A percentile compares a stretch with the other conserved stretches of the same genome.
phyloP scores from a whole-genome alignment of 2,113 vertebrate species.

The Pterocles burchelli region DNA sequence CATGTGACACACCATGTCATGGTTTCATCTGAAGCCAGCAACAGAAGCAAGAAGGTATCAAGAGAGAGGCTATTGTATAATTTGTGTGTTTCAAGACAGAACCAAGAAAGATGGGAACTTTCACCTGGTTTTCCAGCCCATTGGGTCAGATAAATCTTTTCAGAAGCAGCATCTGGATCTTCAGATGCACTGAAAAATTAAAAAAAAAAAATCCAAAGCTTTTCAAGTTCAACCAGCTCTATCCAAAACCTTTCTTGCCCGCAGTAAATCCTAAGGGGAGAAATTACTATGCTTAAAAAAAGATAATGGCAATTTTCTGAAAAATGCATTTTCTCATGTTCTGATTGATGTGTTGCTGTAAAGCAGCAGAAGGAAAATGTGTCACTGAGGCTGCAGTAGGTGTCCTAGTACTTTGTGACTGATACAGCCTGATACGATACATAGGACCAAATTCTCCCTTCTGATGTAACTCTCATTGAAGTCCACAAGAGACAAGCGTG shows the following conservation, averaged over 20 bases:
- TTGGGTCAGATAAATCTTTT: conserved; percentile 41
- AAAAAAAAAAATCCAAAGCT: background rate
- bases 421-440: background rate
- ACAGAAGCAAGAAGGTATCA: background rate
- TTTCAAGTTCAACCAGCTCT: conserved; percentile 46
- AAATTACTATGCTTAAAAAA: conserved; percentile 51
- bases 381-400: conserved; percentile 47
- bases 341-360: conserved; percentile 56
- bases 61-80: background rate
- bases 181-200: conserved; percentile 19
- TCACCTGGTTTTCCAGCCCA: conserved; percentile 20
- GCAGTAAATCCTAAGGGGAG: conserved; percentile 3
- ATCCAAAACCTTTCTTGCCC: conserved; percentile 27
- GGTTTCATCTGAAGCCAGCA: conserved; percentile 9
- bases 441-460: conserved; percentile 12
- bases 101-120: background rate
- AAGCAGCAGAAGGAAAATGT: conserved; percentile 57
- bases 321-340: conserved; percentile 55
- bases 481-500: conserved; percentile 11
- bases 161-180: conserved; percentile 42
- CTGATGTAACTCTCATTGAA: conserved; percentile 51
- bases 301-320: conserved; percentile 58
- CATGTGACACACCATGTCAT: background rate
- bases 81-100: conserved; percentile 4
- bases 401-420: conserved; percentile 39